These are phyloP conservation scores for Drosophila lutescens DNA, from an alignment of 2,888 invertebrate genomes.

Conservation along the genomic window DNA sequence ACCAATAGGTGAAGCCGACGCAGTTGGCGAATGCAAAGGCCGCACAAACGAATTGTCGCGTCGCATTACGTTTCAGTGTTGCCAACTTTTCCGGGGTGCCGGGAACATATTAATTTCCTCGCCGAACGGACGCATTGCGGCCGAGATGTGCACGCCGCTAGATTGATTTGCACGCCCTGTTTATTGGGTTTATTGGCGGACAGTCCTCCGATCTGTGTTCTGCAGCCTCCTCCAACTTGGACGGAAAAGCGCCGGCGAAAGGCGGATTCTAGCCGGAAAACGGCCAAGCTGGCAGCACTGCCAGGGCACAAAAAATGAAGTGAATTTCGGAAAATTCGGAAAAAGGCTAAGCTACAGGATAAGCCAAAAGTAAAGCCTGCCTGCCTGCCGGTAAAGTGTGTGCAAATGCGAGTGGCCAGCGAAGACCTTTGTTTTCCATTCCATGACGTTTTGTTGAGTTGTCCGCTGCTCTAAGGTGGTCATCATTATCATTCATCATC, in stretches of 20 bases:
- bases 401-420: conserved; percentile 31
- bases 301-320: conserved; percentile 71
- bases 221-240: not conserved
- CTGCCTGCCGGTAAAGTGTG: conserved; percentile 6
- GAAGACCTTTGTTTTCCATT: conserved; percentile 20
- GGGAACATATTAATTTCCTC: conserved; percentile 9
- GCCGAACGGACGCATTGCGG: conserved; percentile 15
- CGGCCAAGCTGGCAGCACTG: conserved; percentile 55
- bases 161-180: conserved; percentile 1
- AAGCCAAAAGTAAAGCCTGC: conserved; percentile 23
- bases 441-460: conserved; percentile 67
- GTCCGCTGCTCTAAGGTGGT: conserved; percentile 61
- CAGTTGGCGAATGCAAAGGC: conserved; percentile 6
- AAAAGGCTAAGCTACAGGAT: conserved; percentile 25
- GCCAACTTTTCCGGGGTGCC: conserved; percentile 30
- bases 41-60: conserved; percentile 62
- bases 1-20: not conserved
- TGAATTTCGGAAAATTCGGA: conserved; percentile 30
- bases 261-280: conserved; percentile 21
- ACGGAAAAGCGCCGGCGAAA: not conserved
- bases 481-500: conserved; percentile 30
- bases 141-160: conserved; percentile 23
- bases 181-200: not conserved
- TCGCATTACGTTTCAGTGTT: conserved; percentile 69
- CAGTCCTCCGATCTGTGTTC: not conserved